Percentiles rank a stretch among this genome's conserved stretches.
Evolutionary conservation across 2,888 invertebrate species (phyloP).

Genomic region (Lasius platythorax): DNA sequence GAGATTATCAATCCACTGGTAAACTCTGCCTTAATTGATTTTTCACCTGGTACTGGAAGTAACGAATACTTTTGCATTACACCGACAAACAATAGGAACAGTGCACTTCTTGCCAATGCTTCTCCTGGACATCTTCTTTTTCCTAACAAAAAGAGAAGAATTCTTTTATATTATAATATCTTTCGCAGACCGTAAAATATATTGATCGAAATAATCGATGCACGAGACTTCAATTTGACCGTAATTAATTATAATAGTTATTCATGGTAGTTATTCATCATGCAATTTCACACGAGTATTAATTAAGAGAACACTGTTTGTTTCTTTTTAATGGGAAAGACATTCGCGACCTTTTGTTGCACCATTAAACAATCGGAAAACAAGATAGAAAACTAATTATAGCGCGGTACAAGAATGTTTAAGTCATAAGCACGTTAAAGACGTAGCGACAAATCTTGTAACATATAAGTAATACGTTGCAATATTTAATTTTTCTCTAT

Average conservation of each 20-base stretch:
- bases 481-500: neutral
- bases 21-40: constrained; percentile 85
- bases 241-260: neutral
- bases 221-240: neutral
- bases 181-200: neutral
- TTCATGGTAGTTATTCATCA: neutral
- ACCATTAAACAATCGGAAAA: constrained; percentile 21
- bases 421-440: neutral
- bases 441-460: neutral
- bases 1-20: constrained; percentile 87
- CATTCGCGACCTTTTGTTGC: constrained; percentile 26
- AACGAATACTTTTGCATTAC: constrained; percentile 88
- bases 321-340: constrained; percentile 8
- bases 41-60: constrained; percentile 83
- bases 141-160: constrained; percentile 85
- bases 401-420: neutral
- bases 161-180: neutral
- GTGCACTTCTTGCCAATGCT: constrained; percentile 88
- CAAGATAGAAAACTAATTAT: neutral
- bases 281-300: neutral
- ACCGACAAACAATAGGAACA: constrained; percentile 89
- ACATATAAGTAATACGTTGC: neutral
- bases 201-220: neutral
- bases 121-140: constrained; percentile 90
- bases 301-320: constrained; percentile 29